Evolutionary conservation across 2,113 vertebrate genomes (phyloP), one percentile per base, ranked within the genome.

Genomic region (Tyto alba): DNA sequence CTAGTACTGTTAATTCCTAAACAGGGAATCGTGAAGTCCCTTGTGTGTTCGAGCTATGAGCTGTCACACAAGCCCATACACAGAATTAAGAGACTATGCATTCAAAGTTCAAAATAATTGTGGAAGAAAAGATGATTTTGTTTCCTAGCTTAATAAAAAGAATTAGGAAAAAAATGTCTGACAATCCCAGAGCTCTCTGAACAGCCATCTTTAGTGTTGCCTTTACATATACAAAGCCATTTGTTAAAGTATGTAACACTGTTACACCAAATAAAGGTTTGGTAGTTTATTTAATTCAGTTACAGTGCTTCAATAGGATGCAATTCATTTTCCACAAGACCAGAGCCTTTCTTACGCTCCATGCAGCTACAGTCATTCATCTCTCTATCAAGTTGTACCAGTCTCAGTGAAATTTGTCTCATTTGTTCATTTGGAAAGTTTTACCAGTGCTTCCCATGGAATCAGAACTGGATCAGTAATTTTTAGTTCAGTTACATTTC

Each of bases 281-380:
- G 45, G 9, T 72, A 94, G 66, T 87, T 93, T 78, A 38, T 83
- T 95, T 75, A 85, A 89, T 79, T 89, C 84, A 75, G 7, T 90
- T 95, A 95, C 95, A 95, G 84, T 85, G 84, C 84, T 96, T 89
- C 62, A 64, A 10, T 3, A 95, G 66, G 47, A 91, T 64, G 32
- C 84, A 62, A 41, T 45, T 68, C 1, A 1, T 59, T 83, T 85
- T 74, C 34, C 59, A 59, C 48, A 84, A 71, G n/a, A 71, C n/a
- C 30, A 13, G 56, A 79, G 50, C 34, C n/a, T n/a, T 82, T 84
- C 73, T 94, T 72, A 73, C 36, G 56, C 30, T 86, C 77, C 67
- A 77, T 63, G 73, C 75, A 91, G 60, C 85, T 73, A 68, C 78
- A 89, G 11, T 27, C 29, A 26, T 84, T 38, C 62, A 55, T 21